These are phyloP conservation scores for Manis pentadactyla DNA, from an alignment of 2,797 vertebrate genomes.

Conservation along the genomic window DNA sequence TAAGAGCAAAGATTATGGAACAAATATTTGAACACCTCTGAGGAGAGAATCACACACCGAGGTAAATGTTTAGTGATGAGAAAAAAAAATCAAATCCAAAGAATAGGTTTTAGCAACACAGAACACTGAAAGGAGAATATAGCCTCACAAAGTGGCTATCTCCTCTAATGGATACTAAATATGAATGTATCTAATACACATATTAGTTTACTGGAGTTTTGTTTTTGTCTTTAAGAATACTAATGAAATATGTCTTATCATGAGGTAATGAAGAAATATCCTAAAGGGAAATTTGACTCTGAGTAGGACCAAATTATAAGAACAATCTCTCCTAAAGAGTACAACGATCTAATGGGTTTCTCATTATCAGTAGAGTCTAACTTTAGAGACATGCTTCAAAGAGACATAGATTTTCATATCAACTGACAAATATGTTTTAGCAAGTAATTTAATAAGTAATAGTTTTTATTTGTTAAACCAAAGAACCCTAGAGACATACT, in stretches of 20 bases:
- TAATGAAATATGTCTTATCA: not conserved
- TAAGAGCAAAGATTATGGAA: not conserved
- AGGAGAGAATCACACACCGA: slow-evolving; percentile 54
- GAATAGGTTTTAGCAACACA: not conserved
- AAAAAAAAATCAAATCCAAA: not conserved
- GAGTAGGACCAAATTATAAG: not conserved
- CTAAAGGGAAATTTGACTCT: not conserved
- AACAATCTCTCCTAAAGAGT: not conserved
- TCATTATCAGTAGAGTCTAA: not conserved
- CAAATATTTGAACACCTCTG: slow-evolving; percentile 68
- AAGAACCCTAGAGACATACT: not conserved
- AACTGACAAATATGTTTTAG: slow-evolving; percentile 23
- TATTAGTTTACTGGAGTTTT: not conserved
- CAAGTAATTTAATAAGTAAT: not conserved
- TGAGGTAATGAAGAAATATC: not conserved
- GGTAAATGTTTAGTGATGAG: slow-evolving; percentile 72
- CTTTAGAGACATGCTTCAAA: not conserved
- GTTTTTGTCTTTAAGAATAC: not conserved
- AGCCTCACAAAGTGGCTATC: not conserved
- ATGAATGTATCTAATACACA: not conserved
- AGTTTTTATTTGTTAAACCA: slow-evolving; percentile 40
- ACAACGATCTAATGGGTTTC: not conserved
- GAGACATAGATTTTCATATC: not conserved
- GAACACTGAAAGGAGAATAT: not conserved
- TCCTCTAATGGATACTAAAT: not conserved